Conservation (phyloP, 2,113 vertebrate species). For the Anoura caudifer region DNA sequence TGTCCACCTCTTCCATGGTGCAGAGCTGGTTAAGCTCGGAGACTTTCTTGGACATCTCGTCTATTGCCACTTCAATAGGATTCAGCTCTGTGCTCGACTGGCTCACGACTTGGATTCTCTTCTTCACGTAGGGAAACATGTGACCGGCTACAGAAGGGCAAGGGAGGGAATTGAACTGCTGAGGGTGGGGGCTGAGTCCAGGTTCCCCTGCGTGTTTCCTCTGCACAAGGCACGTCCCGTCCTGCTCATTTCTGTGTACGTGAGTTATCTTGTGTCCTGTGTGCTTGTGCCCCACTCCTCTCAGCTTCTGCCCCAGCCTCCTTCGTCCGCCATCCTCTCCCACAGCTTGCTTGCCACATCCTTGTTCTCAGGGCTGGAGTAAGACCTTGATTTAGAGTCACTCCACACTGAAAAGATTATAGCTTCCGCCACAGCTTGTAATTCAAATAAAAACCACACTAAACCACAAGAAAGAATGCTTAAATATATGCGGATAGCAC, state of each 20-base stretch:
- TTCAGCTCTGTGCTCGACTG: slow-evolving; percentile 97
- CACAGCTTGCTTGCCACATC: not conserved
- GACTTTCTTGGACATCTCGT: slow-evolving; percentile 98
- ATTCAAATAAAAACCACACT: not conserved
- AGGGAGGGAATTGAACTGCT: not conserved
- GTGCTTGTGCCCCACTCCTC: not conserved
- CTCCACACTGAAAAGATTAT: not conserved
- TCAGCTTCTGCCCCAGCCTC: not conserved
- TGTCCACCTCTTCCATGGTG: slow-evolving; percentile 95
- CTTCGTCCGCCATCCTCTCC: not conserved
- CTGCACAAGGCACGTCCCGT: accelerated
- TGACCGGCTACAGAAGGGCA: slow-evolving; percentile 86
- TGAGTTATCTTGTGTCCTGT: not conserved
- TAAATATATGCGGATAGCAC: too few species aligned
- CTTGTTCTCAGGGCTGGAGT: not conserved
- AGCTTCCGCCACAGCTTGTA: not conserved
- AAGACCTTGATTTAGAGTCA: not conserved
- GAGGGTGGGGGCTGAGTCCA: not conserved
- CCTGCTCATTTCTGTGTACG: accelerated
- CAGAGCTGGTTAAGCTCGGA: slow-evolving; percentile 97
- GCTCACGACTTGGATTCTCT: slow-evolving; percentile 95
- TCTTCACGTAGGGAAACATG: slow-evolving; percentile 96
- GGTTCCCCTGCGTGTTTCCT: too few species aligned
- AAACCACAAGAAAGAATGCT: not conserved
- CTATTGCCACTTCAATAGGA: slow-evolving; percentile 98